A percentile compares a stretch with the other conserved stretches of the same genome.
These are phyloP conservation scores for Meloidogyne hapla DNA, from an alignment of 1,140 invertebrate species.

Conservation along the genomic window DNA sequence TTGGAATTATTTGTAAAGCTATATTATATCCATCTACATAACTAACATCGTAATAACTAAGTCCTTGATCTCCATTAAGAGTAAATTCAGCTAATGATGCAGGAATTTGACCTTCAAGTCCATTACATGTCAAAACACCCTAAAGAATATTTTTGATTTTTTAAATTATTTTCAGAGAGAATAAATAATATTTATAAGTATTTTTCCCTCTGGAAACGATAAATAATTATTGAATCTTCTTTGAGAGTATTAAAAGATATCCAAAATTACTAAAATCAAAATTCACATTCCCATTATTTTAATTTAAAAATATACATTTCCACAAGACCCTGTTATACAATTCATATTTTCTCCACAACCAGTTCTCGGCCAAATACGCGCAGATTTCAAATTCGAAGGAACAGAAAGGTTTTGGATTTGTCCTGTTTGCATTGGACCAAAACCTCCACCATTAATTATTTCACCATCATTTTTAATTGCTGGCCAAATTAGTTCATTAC, in stretches of 20 bases:
- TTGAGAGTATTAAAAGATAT: no score
- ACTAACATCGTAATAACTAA: constrained; percentile 18
- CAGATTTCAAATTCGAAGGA: neutral
- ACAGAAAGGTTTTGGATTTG: neutral
- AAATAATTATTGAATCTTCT: no score
- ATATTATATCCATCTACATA: constrained; percentile 26
- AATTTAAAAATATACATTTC: neutral
- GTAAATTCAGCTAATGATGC: constrained; percentile 1
- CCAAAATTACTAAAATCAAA: no score
- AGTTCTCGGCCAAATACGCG: neutral
- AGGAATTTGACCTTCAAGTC: constrained; percentile 5
- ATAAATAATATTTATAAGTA: neutral
- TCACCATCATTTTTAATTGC: neutral
- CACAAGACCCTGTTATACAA: neutral
- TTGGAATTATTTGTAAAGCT: neutral
- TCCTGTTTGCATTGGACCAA: neutral
- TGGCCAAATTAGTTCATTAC: neutral
- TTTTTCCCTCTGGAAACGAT: no score
- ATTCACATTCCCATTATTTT: no score
- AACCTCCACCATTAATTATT: neutral
- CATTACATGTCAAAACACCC: constrained; percentile 2
- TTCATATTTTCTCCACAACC: neutral
- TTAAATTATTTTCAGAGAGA: neutral
- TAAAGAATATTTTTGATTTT: neutral
- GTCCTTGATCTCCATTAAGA: neutral